Percentiles rank a stretch among this genome's conserved stretches.
Conservation (phyloP, 1,140 invertebrate genomes). For the Pristionchus pacificus region DNA sequence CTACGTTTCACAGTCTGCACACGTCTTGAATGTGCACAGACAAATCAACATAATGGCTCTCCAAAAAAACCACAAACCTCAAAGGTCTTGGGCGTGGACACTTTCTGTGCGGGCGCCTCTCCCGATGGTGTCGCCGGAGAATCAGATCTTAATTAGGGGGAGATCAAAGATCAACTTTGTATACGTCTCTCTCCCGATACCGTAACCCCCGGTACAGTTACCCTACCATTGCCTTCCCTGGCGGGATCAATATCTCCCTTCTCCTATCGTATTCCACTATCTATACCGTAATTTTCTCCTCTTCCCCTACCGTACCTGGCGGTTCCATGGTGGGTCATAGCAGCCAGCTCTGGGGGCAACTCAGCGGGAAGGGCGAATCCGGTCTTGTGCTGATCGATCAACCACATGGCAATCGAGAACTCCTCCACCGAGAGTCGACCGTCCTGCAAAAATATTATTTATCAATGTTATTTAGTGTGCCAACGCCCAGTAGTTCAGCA, state of each 20-base stretch:
- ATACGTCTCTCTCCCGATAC: too few species aligned
- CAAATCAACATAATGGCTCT: not conserved
- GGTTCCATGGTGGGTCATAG: not conserved
- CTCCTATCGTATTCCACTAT: too few species aligned
- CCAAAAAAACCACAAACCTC: slow-evolving; percentile 62
- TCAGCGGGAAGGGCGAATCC: slow-evolving; percentile 45
- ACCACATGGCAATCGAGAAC: slow-evolving; percentile 54
- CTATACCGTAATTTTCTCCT: too few species aligned
- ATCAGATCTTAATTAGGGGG: slow-evolving; percentile 33
- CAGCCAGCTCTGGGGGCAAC: slow-evolving; percentile 45
- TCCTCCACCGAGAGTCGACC: slow-evolving; percentile 52
- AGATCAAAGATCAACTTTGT: too few species aligned
- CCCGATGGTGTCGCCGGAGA: slow-evolving; percentile 33
- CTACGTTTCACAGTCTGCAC: too few species aligned
- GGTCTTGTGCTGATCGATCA: slow-evolving; percentile 56
- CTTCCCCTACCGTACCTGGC: slow-evolving; percentile 3
- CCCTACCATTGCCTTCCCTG: too few species aligned
- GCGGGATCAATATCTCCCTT: too few species aligned
- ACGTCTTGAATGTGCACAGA: too few species aligned
- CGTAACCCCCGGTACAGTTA: too few species aligned
- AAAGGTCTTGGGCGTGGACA: slow-evolving; percentile 68
- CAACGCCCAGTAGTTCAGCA: too few species aligned
- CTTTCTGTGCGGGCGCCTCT: slow-evolving; percentile 49
- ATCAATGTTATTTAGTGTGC: too few species aligned
- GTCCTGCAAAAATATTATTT: slow-evolving; percentile 33